phyloP scores from a whole-genome alignment of 2,113 vertebrate species.

The Lasiurus cinereus region DNA sequence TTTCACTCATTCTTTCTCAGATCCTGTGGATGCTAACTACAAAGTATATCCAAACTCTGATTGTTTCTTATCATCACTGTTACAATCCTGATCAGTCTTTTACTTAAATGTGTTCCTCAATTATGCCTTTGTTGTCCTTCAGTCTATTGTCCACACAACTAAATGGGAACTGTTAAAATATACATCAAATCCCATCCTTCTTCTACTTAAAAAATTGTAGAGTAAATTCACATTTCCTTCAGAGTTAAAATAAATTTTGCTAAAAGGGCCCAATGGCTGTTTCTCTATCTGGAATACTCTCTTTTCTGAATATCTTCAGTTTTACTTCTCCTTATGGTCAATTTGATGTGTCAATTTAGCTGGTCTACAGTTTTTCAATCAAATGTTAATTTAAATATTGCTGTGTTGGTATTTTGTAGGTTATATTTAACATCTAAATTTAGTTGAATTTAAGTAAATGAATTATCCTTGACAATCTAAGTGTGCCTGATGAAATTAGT shows the following conservation, averaged over 20 bases:
- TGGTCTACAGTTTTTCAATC: not conserved
- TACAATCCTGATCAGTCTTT: not conserved
- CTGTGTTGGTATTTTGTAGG: constrained; percentile 35
- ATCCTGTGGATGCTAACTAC: not conserved
- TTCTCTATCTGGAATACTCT: not conserved
- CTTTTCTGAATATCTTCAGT: not conserved
- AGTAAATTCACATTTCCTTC: not conserved
- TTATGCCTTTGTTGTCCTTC: not conserved
- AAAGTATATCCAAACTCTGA: not conserved
- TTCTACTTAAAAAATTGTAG: not conserved
- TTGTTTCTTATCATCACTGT: not conserved
- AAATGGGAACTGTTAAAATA: not conserved
- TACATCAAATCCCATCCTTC: not conserved
- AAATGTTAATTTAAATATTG: constrained; percentile 48
- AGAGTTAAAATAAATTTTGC: not conserved
- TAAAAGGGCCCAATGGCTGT: not conserved
- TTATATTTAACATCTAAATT: constrained; percentile 18
- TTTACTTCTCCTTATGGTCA: not conserved
- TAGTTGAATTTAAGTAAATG: constrained; percentile 26
- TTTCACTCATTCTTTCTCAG: not conserved
- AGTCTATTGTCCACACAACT: not conserved
- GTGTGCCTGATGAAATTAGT: not conserved
- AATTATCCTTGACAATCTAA: constrained; percentile 59
- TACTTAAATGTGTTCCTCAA: not conserved
- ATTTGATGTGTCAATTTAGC: not conserved